These are phyloP conservation scores for Rhopilema esculentum DNA, from an alignment of 30 jellyfish, hydroid and myxozoan species.

Conservation along the genomic window DNA sequence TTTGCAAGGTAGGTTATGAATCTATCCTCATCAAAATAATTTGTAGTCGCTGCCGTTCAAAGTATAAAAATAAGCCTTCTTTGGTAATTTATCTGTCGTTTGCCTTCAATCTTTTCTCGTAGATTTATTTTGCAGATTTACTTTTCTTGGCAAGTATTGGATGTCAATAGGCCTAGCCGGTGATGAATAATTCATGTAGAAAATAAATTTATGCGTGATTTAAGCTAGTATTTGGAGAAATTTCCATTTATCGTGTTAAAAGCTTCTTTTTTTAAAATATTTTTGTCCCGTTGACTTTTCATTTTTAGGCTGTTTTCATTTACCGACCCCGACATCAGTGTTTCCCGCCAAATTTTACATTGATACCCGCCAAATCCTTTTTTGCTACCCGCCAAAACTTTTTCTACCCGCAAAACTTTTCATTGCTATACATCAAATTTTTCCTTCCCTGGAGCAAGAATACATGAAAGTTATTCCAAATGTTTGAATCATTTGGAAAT, in stretches of 20 bases:
- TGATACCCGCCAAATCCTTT: not conserved
- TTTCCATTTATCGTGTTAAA: too few species aligned
- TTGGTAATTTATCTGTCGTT: not conserved
- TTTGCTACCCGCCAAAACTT: not conserved
- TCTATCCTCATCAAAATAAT: not conserved
- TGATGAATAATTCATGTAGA: not conserved
- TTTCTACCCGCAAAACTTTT: not conserved
- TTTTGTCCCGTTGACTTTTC: too few species aligned
- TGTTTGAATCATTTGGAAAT: too few species aligned
- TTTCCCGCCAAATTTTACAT: not conserved
- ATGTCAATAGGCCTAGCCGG: not conserved
- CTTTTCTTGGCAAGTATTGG: not conserved
- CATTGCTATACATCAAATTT: not conserved
- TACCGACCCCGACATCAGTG: too few species aligned
- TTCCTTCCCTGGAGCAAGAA: too few species aligned
- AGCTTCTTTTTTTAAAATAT: too few species aligned
- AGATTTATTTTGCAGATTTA: not conserved
- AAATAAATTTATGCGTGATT: not conserved
- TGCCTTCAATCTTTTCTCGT: not conserved
- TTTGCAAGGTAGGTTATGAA: not conserved
- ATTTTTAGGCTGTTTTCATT: too few species aligned
- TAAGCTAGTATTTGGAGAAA: not conserved
- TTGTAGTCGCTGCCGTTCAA: not conserved
- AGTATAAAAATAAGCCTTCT: too few species aligned
- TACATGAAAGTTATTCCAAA: too few species aligned